Evolutionary conservation across 2,888 invertebrate species (phyloP).

Genomic region (Prosopocoilus inquinatus): DNA sequence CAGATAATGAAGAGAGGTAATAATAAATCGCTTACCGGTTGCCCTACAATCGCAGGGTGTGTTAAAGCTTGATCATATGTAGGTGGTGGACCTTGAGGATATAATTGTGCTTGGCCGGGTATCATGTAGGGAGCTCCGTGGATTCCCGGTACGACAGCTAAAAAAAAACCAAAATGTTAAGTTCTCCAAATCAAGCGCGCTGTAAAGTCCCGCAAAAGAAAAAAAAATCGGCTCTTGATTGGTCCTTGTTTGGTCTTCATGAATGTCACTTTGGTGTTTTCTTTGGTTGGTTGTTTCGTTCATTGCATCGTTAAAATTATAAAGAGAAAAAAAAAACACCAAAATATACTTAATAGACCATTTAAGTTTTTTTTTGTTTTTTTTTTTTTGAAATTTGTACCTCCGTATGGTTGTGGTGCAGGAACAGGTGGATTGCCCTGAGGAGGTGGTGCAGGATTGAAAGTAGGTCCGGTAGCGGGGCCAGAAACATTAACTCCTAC

Average conservation of each 20-base stretch:
- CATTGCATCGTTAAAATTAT: too few species aligned
- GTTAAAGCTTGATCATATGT: slow-evolving; percentile 70
- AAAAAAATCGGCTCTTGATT: not conserved
- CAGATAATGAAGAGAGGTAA: not conserved
- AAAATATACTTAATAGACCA: not conserved
- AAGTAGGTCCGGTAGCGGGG: slow-evolving; percentile 12
- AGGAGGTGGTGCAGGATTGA: slow-evolving; percentile 56
- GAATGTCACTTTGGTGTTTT: not conserved
- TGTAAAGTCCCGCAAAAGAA: not conserved
- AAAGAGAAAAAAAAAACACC: too few species aligned
- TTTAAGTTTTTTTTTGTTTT: not conserved
- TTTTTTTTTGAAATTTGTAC: slow-evolving; percentile 31
- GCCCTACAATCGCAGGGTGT: slow-evolving; percentile 56
- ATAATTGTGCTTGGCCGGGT: slow-evolving; percentile 59
- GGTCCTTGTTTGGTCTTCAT: not conserved
- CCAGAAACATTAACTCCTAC: slow-evolving; percentile 20
- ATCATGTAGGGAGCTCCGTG: slow-evolving; percentile 49
- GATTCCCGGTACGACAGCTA: slow-evolving; percentile 47
- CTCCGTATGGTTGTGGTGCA: slow-evolving; percentile 52
- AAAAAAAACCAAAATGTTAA: not conserved
- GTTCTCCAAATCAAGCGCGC: not conserved
- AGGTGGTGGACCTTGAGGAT: slow-evolving; percentile 67
- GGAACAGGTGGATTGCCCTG: slow-evolving; percentile 54
- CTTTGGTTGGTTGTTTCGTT: too few species aligned
- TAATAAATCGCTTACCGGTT: slow-evolving; percentile 44